These are phyloP conservation scores for Caenorhabditis brenneri DNA, from an alignment of 1,140 invertebrate genomes.

Conservation along the genomic window DNA sequence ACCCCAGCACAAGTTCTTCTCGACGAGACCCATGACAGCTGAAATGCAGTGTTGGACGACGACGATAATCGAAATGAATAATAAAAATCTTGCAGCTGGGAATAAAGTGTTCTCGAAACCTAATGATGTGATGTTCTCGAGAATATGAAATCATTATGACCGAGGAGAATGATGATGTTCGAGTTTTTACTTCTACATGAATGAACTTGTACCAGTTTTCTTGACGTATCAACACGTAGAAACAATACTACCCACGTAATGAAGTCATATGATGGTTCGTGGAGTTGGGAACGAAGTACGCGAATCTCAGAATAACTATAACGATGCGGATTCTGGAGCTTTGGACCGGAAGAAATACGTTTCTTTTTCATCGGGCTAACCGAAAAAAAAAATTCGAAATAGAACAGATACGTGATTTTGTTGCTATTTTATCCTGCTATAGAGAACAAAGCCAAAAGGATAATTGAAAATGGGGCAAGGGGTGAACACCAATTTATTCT, in stretches of 20 bases:
- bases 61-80: constrained; percentile 3
- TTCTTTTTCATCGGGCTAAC: background rate
- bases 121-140: background rate
- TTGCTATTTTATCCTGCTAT: too few species aligned
- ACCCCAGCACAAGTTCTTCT: background rate
- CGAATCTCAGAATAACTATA: too few species aligned
- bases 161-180: too few species aligned
- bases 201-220: background rate
- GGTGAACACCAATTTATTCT: too few species aligned
- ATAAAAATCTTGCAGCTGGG: background rate
- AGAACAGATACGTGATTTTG: background rate
- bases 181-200: background rate
- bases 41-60: background rate
- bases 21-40: background rate
- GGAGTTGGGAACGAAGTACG: background rate
- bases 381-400: background rate
- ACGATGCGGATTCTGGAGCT: too few species aligned
- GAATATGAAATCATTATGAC: background rate
- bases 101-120: background rate
- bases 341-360: background rate
- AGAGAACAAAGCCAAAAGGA: too few species aligned
- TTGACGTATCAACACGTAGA: background rate
- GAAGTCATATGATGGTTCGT: background rate
- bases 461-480: too few species aligned
- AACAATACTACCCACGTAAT: background rate